Base-by-base conservation (phyloP, 2,113 vertebrate genomes). In the Struthidea cinerea region DNA sequence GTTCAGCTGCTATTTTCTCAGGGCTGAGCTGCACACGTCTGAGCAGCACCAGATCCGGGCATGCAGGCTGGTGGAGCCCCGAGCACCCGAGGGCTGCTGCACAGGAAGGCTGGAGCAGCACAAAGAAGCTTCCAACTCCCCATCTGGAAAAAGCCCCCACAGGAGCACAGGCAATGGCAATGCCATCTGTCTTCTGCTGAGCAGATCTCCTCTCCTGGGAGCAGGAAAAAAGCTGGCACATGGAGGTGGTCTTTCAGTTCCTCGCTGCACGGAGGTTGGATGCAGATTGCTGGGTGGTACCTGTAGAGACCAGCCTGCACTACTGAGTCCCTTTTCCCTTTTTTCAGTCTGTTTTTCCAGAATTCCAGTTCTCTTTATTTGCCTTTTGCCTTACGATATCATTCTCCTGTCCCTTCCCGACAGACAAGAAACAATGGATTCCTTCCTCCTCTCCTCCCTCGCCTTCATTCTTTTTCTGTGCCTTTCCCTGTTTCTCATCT, bases 111-210 rank as follows among this genome's bases (percentile, higher is more conserved):
- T 91, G 88, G 14, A 76, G 91, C 91, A 86, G 85, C 92, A 89
- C 85, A 92, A 91, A 95, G 87, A 64, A 39, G 46, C 89, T 94
- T 96, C 95, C 89, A 95, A 55, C 46, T 89, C 89, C 93, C 94
- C 96, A 94, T 94, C 91, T 97, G 96, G 93, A 92, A 94, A 84
- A 94, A 93, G 77, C 60, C 80, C 95, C 80, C 89, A 60, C 91
- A 95, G 95, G 94, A 96, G 71, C 74, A 35, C 52, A 89, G 89
- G 95, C 87, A 76, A 24, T 50, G 74, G 87, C 23, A 37, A 5
- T 53, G 84, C 96, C 95, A 95, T 97, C 95, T 96, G 26, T 71
- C 44, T 87, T 7, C 89, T 60, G 77, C 77, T 57, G 81, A 84
- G 89, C 82, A 10, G 57, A 22, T 44, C 90, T 78, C 46, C 68